Conservation (phyloP, 2,888 invertebrate species). For the Venustoraphidia nigricollis region DNA sequence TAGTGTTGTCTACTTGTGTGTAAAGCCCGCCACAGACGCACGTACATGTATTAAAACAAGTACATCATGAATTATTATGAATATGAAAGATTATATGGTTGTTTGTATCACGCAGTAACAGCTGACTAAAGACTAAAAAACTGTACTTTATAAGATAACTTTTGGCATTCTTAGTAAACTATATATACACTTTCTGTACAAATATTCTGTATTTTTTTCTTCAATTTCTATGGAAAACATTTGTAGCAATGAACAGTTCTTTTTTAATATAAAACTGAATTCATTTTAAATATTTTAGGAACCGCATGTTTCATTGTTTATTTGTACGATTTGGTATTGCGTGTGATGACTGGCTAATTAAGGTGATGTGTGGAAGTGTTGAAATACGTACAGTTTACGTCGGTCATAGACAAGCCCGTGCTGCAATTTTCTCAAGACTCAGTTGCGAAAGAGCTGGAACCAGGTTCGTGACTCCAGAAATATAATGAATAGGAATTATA, state of each 20-base stretch:
- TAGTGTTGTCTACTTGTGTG: too few species aligned
- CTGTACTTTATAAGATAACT: too few species aligned
- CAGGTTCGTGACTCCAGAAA: slow-evolving; percentile 28
- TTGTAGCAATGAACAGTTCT: too few species aligned
- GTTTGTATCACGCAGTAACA: too few species aligned
- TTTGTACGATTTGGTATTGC: slow-evolving; percentile 83
- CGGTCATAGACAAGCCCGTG: slow-evolving; percentile 83
- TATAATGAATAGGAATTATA: not conserved
- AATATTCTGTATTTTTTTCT: too few species aligned
- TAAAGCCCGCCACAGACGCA: not conserved
- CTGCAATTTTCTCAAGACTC: slow-evolving; percentile 87
- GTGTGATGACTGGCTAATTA: slow-evolving; percentile 80
- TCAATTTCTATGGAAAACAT: too few species aligned
- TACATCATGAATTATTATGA: too few species aligned
- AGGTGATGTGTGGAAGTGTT: slow-evolving; percentile 94
- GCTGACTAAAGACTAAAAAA: too few species aligned
- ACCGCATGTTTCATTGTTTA: slow-evolving; percentile 88
- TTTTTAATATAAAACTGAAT: not conserved
- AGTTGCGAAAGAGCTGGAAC: slow-evolving; percentile 98
- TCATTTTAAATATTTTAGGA: slow-evolving; percentile 36
- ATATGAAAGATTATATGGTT: too few species aligned
- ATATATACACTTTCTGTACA: too few species aligned
- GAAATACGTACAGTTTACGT: slow-evolving; percentile 98
- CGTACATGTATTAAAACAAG: not conserved
- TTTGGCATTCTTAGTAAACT: too few species aligned